Conservation (phyloP, 64 coral and sea anemone species). For the Trachythela sp. region DNA sequence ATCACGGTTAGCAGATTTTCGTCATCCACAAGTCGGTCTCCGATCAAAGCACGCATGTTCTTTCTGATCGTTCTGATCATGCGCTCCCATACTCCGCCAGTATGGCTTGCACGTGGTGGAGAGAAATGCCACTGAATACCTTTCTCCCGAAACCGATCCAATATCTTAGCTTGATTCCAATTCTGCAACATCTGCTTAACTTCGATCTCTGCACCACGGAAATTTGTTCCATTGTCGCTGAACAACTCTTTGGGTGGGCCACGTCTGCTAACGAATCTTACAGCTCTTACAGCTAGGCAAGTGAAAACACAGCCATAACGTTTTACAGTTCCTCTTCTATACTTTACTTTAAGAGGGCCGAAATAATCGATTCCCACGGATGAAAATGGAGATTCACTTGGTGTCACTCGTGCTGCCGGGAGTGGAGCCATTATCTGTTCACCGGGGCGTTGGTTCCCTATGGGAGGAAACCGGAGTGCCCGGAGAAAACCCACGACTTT, state of each 20-base stretch:
- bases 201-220: conserved; percentile 39
- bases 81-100: conserved; percentile 25
- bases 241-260: conserved; percentile 45
- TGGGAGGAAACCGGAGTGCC: conserved; percentile 28
- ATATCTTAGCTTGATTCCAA: conserved; percentile 2
- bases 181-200: conserved; percentile 34
- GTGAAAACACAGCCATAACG: conserved; percentile 63
- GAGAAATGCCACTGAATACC: conserved; percentile 52
- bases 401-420: conserved; percentile 41
- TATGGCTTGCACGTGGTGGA: neutral
- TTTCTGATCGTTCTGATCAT: conserved; percentile 37
- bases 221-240: conserved; percentile 54
- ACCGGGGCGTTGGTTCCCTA: conserved; percentile 15
- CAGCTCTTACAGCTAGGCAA: conserved; percentile 47
- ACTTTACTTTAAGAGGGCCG: conserved; percentile 39
- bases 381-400: conserved; percentile 29
- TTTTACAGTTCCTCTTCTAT: conserved; percentile 25
- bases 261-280: conserved; percentile 45
- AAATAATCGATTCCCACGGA: conserved; percentile 52
- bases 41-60: conserved; percentile 20
- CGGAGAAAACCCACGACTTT: conserved; percentile 7
- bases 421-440: conserved; percentile 54
- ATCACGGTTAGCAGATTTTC: conserved; percentile 38
- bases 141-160: neutral
- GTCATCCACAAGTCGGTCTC: conserved; percentile 33